Base-by-base conservation (phyloP, 2,113 vertebrate species). In the Sphaerodactylus townsendi region DNA sequence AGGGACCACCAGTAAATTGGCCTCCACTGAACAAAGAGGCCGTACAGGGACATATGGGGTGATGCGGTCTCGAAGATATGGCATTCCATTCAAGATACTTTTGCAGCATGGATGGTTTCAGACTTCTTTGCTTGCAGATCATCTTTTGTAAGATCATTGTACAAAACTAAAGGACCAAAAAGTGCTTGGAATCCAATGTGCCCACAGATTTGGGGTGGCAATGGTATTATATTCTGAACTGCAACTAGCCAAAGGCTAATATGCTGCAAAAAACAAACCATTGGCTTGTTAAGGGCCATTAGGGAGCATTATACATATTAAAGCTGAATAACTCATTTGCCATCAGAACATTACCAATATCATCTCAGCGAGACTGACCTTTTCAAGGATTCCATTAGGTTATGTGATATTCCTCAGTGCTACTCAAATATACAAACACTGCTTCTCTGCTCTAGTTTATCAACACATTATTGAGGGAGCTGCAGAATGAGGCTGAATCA, bases 111-210 rank as follows among this genome's bases (percentile, higher is more conserved):
- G 41, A 28, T 73, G 17, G 28, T 62, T 64, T 56, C 53, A 62
- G 76, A 28, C 50, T 53, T 77, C 39, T 13, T 17, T 77, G 5
- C 44, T 65, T 33, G 14, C n/a, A 80, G 33, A 70, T 23, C 25
- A 30, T 30, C 25, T 4, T 56, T 81, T 56, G 11, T 28, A 50
- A 69, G 90, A 87, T 83, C 89, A 77, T 71, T 68, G 68, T 71
- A 87, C 50, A 83, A 89, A 92, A 89, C 69, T 79, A 90, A 88
- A 89, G 68, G 71, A 81, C 88, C 84, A 81, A 79, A 90, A 86
- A 83, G 78, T n/a, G 33, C 74, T 83, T 56, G 82, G 81, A 35
- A 64, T 91, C 76, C 64, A 62, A 86, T 86, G 1, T 72, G 87
- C 70, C 88, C 69, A 77, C 19, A 79, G 28, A 53, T 53, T 53